Conservation (phyloP, 2,888 invertebrate genomes). For the Iselma pallidipennis region DNA sequence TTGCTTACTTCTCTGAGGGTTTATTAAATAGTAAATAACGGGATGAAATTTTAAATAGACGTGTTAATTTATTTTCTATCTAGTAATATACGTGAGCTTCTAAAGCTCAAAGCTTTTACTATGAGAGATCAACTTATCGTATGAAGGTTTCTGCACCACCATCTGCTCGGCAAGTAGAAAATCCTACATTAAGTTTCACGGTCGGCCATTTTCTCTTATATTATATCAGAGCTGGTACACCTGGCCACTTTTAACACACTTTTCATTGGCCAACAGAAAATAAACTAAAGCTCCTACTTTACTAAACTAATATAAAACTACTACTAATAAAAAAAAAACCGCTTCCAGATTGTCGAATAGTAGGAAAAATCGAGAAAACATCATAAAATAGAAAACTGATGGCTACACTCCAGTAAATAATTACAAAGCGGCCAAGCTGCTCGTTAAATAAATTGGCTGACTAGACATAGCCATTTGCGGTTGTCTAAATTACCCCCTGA, state of each 20-base stretch:
- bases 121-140: not conserved
- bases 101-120: not conserved
- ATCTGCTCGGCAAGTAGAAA: not conserved
- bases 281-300: conserved; percentile 10
- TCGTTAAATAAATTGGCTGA: conserved; percentile 26
- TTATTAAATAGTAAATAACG: too few relatives aligned
- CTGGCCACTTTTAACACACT: conserved; percentile 12
- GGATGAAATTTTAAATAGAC: too few relatives aligned
- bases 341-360: conserved; percentile 17
- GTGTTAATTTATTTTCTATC: too few relatives aligned
- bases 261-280: conserved; percentile 14
- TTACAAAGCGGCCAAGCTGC: conserved; percentile 17
- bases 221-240: conserved; percentile 3
- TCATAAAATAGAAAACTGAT: conserved; percentile 28
- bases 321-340: too few relatives aligned
- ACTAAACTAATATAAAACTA: conserved; percentile 13
- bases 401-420: conserved; percentile 27
- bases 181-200: not conserved
- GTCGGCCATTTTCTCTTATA: not conserved
- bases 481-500: conserved; percentile 14
- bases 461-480: conserved; percentile 19
- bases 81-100: too few relatives aligned
- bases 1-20: too few relatives aligned
- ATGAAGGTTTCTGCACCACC: not conserved
- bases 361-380: conserved; percentile 6